Evolutionary conservation across 2,888 invertebrate genomes (phyloP).

Genomic region (Cheilosia impressa): DNA sequence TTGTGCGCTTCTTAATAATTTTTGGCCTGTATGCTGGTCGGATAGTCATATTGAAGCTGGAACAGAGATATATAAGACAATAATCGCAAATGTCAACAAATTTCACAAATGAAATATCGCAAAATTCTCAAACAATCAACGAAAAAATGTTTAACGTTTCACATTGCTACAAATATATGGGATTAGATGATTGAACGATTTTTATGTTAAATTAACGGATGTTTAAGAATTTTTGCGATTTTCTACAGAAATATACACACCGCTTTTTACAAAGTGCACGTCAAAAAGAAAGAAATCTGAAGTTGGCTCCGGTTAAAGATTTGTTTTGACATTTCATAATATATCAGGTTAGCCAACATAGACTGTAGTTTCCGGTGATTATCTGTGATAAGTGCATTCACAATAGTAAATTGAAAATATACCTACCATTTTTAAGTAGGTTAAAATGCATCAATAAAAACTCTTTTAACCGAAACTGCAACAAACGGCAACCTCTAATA

Average conservation of each 20-base stretch:
- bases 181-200: slow-evolving; percentile 35
- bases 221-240: slow-evolving; percentile 79
- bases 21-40: slow-evolving; percentile 94
- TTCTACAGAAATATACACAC: slow-evolving; percentile 78
- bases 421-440: too few relatives aligned
- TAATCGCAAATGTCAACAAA: slow-evolving; percentile 76
- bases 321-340: slow-evolving; percentile 62
- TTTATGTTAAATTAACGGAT: slow-evolving; percentile 76
- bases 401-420: slow-evolving; percentile 11
- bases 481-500: too few relatives aligned
- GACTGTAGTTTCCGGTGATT: slow-evolving; percentile 35
- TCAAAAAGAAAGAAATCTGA: slow-evolving; percentile 81
- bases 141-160: slow-evolving; percentile 14
- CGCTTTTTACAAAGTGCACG: slow-evolving; percentile 81
- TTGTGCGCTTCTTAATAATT: slow-evolving; percentile 98
- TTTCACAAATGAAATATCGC: slow-evolving; percentile 29
- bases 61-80: slow-evolving; percentile 67
- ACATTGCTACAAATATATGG: slow-evolving; percentile 45
- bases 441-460: too few relatives aligned
- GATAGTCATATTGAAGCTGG: slow-evolving; percentile 90
- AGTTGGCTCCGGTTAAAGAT: slow-evolving; percentile 78
- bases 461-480: too few relatives aligned
- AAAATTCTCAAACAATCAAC: slow-evolving; percentile 64
- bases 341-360: slow-evolving; percentile 5
- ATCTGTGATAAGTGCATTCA: slow-evolving; percentile 29